phyloP scores from a whole-genome alignment of 2,888 invertebrate genomes.

The Campaea margaritaria region DNA sequence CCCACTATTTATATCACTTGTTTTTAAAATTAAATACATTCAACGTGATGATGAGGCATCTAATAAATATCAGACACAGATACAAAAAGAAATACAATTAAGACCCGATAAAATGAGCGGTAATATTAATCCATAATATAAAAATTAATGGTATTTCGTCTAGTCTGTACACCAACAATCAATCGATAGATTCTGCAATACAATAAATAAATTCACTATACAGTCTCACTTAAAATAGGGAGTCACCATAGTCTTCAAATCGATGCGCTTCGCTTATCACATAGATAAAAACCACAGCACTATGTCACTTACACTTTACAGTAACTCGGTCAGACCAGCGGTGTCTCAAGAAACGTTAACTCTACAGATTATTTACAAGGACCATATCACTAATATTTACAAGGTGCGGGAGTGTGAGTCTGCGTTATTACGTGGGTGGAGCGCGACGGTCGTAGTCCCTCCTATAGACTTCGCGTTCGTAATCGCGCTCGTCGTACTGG shows the following conservation, averaged over 20 bases:
- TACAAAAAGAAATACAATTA: slow-evolving; percentile 60
- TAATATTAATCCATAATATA: slow-evolving; percentile 76
- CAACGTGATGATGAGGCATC: slow-evolving; percentile 61
- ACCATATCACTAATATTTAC: slow-evolving; percentile 71
- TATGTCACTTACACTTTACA: slow-evolving; percentile 82
- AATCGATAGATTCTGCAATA: slow-evolving; percentile 77
- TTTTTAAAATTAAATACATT: slow-evolving; percentile 68
- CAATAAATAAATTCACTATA: slow-evolving; percentile 83
- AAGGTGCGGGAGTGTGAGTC: slow-evolving; percentile 42
- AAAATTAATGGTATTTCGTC: slow-evolving; percentile 73
- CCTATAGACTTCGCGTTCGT: slow-evolving; percentile 84
- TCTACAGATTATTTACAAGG: slow-evolving; percentile 72
- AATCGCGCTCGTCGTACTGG: slow-evolving; percentile 82
- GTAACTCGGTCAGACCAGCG: slow-evolving; percentile 67
- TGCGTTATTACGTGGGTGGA: slow-evolving; percentile 77
- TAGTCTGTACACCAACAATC: slow-evolving; percentile 78
- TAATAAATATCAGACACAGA: slow-evolving; percentile 73
- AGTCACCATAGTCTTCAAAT: slow-evolving; percentile 65
- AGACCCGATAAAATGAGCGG: slow-evolving; percentile 58
- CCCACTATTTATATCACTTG: slow-evolving; percentile 77
- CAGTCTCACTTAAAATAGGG: slow-evolving; percentile 77
- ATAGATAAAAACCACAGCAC: slow-evolving; percentile 83
- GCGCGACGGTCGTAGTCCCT: slow-evolving; percentile 88
- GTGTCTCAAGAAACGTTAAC: slow-evolving; percentile 64
- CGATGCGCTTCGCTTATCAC: slow-evolving; percentile 80